These are phyloP conservation scores for Phalacrocorax pelagicus DNA, from an alignment of 2,113 vertebrate genomes.

Conservation along the genomic window DNA sequence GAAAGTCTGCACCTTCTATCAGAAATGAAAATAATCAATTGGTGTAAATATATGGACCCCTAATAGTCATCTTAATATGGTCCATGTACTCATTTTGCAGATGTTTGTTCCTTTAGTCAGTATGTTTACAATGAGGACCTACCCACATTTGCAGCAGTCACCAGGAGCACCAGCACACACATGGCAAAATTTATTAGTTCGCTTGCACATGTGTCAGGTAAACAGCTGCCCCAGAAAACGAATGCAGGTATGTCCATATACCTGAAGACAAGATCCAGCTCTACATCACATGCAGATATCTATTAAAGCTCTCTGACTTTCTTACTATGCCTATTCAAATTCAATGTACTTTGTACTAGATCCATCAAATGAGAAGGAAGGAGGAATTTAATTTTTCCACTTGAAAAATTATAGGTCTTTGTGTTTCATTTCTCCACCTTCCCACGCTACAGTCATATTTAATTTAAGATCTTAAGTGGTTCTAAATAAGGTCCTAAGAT, in stretches of 20 bases:
- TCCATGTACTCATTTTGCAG: background rate
- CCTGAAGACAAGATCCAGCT: background rate
- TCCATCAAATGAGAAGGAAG: background rate
- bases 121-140: background rate
- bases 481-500: constrained; percentile 26
- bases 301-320: background rate
- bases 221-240: background rate
- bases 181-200: background rate
- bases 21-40: background rate
- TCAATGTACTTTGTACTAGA: background rate
- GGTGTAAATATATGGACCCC: background rate
- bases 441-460: background rate
- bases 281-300: background rate
- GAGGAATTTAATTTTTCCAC: constrained; percentile 20
- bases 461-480: constrained; percentile 8
- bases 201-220: background rate
- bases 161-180: background rate
- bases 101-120: background rate
- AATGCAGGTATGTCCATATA: background rate
- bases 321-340: background rate
- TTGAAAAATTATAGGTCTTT: constrained; percentile 18
- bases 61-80: background rate
- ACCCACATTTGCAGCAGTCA: background rate
- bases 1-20: background rate
- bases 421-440: background rate